Base-by-base conservation (phyloP, 2,888 invertebrate species). In the Diaprepes abbreviatus region DNA sequence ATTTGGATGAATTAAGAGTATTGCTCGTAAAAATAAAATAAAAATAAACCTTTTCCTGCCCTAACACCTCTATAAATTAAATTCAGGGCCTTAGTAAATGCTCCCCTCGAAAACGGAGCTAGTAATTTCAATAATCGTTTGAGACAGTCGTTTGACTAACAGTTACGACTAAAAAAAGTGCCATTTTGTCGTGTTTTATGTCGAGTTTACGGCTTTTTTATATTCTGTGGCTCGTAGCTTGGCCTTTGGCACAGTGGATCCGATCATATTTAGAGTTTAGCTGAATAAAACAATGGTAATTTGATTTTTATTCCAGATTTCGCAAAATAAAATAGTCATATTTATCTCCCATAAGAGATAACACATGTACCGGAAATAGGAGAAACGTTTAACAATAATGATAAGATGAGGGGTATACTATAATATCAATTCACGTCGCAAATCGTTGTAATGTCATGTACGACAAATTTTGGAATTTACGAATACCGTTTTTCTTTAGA, bases 141-240 rank as follows among this genome's bases (percentile, higher is more conserved):
- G 28, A 59, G 43, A 59, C 59, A 31, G 43, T 43, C 59, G 59
- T 59, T 59, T 43, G 43, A 59, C 59, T 59, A 59, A 59, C 43
- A 59, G 59, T 59, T 43, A 45, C 45, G 59, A 59, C 45, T 28
- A 59, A 40, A 59, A 58, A 45, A 59, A 43, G 45, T 31, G 28
- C 43, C 48, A 50, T 50, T 50, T 50, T 28, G 16, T 50, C 48
- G 48, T 50, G 79, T 78, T 79, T 80, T 78, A 58, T 58, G 58
- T 28, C 38, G 50, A 63, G 50, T 52, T 63, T 54, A 63, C 38
- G 48, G 40, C 40, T 38, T 36, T 35, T 54, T 63, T 36, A 63
- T 50, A 62, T 48, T 48, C 43, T 62, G n/a, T 21, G 19, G 55
- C 21, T 17, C 36, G 12, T 36, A 21, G 48, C 28, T n/a, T 50